These are phyloP conservation scores for Protaetia brevitarsis DNA, from an alignment of 1,140 invertebrate genomes.

Conservation along the genomic window DNA sequence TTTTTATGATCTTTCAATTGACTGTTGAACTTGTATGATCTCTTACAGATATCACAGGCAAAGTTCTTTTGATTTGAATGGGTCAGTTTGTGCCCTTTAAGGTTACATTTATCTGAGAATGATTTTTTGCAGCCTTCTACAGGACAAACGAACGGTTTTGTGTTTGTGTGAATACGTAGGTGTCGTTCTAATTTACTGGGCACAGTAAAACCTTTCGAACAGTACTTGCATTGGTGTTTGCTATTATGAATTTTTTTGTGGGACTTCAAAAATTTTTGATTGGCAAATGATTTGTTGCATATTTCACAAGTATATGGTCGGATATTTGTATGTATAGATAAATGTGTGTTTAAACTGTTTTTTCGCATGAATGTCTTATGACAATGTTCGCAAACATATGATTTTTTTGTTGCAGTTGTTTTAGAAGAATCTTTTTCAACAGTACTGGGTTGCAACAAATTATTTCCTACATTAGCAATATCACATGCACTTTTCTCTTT, in stretches of 20 bases:
- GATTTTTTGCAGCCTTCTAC: conserved; percentile 29
- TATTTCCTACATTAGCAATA: background rate
- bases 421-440: background rate
- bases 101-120: conserved; percentile 34
- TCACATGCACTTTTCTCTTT: background rate
- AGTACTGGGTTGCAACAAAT: background rate
- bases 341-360: conserved; percentile 31
- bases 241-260: conserved; percentile 30
- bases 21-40: conserved; percentile 32
- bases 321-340: conserved; percentile 31
- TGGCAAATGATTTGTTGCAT: conserved; percentile 31
- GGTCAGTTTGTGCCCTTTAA: conserved; percentile 29
- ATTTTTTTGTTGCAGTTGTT: conserved; percentile 17
- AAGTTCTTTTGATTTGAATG: conserved; percentile 30
- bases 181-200: conserved; percentile 35
- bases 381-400: conserved; percentile 29
- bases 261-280: conserved; percentile 28
- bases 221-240: conserved; percentile 29
- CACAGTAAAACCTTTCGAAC: conserved; percentile 30
- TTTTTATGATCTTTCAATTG: conserved; percentile 38
- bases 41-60: conserved; percentile 36
- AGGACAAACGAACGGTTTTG: conserved; percentile 30
- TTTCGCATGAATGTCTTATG: conserved; percentile 28
- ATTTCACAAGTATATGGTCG: conserved; percentile 31
- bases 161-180: conserved; percentile 32